Base-by-base conservation (phyloP, 2,113 vertebrate species). In the Pituophis catenifer region DNA sequence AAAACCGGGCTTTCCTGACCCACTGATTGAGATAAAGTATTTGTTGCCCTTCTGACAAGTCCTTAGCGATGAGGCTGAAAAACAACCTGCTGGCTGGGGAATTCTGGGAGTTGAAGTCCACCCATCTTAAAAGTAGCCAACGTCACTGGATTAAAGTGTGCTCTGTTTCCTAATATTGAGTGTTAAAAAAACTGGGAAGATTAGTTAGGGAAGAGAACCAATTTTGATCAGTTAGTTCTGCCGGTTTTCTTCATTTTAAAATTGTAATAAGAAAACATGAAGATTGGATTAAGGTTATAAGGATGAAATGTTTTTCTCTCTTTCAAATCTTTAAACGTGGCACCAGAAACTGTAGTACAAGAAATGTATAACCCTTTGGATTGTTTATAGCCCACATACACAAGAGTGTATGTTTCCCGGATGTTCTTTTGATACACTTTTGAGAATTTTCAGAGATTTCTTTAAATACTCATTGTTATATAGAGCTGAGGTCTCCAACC, bases 321-420 rank as follows among this genome's bases (percentile, higher is more conserved):
- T 53, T 54, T 12, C 50, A 29, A 53, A 53, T n/a, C 53, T 89
- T 55, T n/a, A 54, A 88, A 89, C 8, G 23, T 23, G 65, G 9
- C 70, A 2, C 90, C 87, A 26, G 19, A 92, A 93, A 75, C 85
- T 89, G 8, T 53, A 62, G 92, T 87, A 81, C 90, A 75, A 93
- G 9, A 26, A 90, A 44, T 48, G 12, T 24, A 0, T 6, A 52
- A 38, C 48, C 5, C 13, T 58, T 75, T 75, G 33, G 29, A 89
- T 19, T 75, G 12, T 23, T 54, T 52, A 33, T 23, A 92, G 85
- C 55, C 21, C 5, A 33, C 15, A 12, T 11, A 2, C 38, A 44
- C 38, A 44, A 38, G 33, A 62, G 26, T 19, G 6, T 50, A 53
- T 17, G 29, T 21, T 92, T 33, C 26, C 24, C 33, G 12, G 15